A percentile compares a stretch with the other conserved stretches of the same genome.
Evolutionary conservation across 1,140 invertebrate species (phyloP).

Genomic region (Calycopis cecrops): DNA sequence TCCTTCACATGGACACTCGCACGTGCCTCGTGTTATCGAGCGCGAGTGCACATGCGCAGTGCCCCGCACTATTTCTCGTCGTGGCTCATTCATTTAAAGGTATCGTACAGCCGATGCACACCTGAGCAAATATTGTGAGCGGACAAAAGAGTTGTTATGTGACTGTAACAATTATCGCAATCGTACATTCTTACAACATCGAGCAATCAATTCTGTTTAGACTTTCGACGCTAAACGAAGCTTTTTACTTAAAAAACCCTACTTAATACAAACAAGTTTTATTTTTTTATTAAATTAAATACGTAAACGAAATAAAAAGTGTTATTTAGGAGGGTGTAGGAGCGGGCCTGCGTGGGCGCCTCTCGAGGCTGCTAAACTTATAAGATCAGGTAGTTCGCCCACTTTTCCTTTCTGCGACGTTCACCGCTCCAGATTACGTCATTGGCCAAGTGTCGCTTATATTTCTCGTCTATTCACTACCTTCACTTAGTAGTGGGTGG

Average conservation of each 20-base stretch:
- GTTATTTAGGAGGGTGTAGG: conserved; percentile 30
- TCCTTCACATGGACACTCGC: conserved; percentile 56
- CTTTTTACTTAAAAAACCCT: too few species aligned
- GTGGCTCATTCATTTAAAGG: conserved; percentile 61
- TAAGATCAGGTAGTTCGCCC: conserved; percentile 52
- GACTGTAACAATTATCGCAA: conserved; percentile 39
- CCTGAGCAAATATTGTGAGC: conserved; percentile 67
- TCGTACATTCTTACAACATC: conserved; percentile 1
- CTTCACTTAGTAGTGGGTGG: conserved; percentile 13
- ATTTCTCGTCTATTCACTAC: conserved; percentile 10
- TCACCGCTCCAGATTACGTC: conserved; percentile 70
- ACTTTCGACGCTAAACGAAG: too few species aligned
- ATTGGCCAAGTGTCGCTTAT: conserved; percentile 29
- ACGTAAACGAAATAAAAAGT: background rate
- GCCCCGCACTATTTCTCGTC: conserved; percentile 37
- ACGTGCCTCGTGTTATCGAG: conserved; percentile 64
- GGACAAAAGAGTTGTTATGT: conserved; percentile 51
- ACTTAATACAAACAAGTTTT: too few species aligned
- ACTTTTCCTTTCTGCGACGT: conserved; percentile 69
- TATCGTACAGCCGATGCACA: conserved; percentile 39
- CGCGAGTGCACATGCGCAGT: conserved; percentile 65
- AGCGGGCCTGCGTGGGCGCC: conserved; percentile 52
- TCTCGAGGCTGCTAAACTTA: conserved; percentile 52
- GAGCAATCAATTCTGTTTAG: background rate
- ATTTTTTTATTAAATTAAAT: too few species aligned